A percentile compares a stretch with the other conserved stretches of the same genome.
phyloP scores from a whole-genome alignment of 2,888 invertebrate genomes.

The Lordiphosa andalusiaca region DNA sequence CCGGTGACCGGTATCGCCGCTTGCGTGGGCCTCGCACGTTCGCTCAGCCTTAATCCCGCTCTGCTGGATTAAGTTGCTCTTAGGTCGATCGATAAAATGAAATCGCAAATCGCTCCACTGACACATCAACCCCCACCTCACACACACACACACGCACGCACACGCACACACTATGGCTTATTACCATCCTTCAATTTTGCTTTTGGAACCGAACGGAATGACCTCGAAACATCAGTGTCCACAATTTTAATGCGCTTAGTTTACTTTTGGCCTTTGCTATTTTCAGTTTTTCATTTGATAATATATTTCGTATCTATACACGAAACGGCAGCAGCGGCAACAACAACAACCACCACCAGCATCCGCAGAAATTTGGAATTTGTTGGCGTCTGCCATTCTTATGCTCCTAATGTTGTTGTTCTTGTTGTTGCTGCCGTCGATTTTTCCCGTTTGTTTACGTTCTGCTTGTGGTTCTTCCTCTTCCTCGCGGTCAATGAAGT shows the following conservation, averaged over 20 bases:
- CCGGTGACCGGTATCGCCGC: conserved; percentile 35
- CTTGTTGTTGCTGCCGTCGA: neutral
- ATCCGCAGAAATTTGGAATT: conserved; percentile 33
- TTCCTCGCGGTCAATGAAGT: conserved; percentile 3
- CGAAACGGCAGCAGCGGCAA: conserved; percentile 6
- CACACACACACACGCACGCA: too few species aligned
- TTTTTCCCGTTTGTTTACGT: conserved; percentile 13
- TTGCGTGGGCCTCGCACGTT: conserved; percentile 21
- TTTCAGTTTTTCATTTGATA: neutral
- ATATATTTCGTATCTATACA: conserved; percentile 7
- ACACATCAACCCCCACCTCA: neutral
- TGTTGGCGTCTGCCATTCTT: neutral
- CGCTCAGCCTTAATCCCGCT: conserved; percentile 34
- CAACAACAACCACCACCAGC: conserved; percentile 23
- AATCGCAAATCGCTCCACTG: conserved; percentile 1
- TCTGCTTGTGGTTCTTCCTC: conserved; percentile 4
- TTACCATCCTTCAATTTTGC: too few species aligned
- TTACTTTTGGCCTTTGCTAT: neutral
- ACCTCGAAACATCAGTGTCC: conserved; percentile 4
- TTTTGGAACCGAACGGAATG: too few species aligned
- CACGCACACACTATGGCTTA: too few species aligned
- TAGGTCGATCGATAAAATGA: conserved; percentile 31
- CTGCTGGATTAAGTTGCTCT: conserved; percentile 33
- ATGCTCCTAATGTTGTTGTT: neutral
- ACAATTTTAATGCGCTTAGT: conserved; percentile 1